Evolutionary conservation across 1,140 invertebrate species (phyloP), one percentile per base, ranked within the genome.

Genomic region (Ridgeia piscesae): DNA sequence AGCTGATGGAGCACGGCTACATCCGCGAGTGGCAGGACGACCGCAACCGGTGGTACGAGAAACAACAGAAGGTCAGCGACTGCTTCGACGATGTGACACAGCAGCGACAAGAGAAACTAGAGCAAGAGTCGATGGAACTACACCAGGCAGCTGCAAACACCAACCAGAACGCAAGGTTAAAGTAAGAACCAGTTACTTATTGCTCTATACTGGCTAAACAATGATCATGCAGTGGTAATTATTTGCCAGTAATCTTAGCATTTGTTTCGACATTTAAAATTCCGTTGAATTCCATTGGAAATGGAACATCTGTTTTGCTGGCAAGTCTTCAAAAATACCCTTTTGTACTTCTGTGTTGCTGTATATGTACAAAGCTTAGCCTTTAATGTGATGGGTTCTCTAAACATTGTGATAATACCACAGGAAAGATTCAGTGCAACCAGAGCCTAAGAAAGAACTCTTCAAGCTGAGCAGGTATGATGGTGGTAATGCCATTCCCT

Each of bases 51-150:
- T 90, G 89, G 89, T 34, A 34, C 35, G 89, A 90, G 34, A 90
- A 90, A 42, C 89, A 90, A 42, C 89, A 90, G 35, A 90, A 90
- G 11, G 58, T 77, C 58, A 77, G 58, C 58, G 58, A 77, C 58
- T 21, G 58, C 58, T 77, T 77, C 17, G 58, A 77, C 58, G 58
- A 77, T 21, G 58, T 31, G 11, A 77, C 58, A 21, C 58, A 77
- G 58, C 58, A 77, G 27, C 58, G 58, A 77, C 27, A 77, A 4
- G 58, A 77, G 2, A 21, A 77, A 27, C 11, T 31, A 77, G 58
- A 77, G 58, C 58, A 21, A 77, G 11, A 77, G 58, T 31, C 0
- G 58, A 9, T 27, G 27, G 17, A 77, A 31, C 58, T 21, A 31
- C 58, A 77, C 2, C 27, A 31, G 58, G 58, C 58, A 77, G 58